Evolutionary conservation across 2,797 vertebrate species (phyloP).

Genomic region (Tenualosa ilisha): DNA sequence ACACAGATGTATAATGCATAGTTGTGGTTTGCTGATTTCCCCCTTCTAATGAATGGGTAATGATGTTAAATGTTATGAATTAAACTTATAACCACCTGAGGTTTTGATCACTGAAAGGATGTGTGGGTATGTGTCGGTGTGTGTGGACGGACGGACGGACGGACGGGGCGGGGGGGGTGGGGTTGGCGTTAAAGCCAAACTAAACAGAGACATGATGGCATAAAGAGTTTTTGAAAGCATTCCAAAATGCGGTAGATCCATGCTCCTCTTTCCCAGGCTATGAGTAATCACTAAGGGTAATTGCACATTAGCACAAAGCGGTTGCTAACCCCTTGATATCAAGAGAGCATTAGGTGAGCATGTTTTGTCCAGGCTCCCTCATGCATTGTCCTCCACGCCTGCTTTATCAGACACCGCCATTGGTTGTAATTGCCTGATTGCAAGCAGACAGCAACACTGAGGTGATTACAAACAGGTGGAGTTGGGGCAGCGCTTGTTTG

Average conservation of each 20-base stretch:
- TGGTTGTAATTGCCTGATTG: background rate
- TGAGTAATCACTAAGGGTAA: background rate
- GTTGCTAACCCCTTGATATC: background rate
- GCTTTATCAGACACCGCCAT: background rate
- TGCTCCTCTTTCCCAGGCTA: background rate
- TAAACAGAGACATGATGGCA: background rate
- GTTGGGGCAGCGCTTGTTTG: background rate
- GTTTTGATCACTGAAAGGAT: background rate
- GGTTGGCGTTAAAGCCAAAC: background rate
- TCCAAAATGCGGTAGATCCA: constrained; percentile 1
- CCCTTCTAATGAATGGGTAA: background rate
- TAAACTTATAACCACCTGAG: constrained; percentile 10
- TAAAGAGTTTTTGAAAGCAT: background rate
- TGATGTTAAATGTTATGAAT: constrained; percentile 25
- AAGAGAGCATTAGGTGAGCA: background rate
- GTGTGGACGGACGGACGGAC: too few species aligned
- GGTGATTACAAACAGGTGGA: constrained; percentile 23
- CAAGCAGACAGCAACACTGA: background rate
- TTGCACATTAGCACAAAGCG: background rate
- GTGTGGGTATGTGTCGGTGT: background rate
- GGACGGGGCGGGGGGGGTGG: too few species aligned
- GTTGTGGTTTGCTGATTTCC: constrained; percentile 6
- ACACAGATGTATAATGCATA: background rate
- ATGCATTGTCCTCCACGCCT: background rate
- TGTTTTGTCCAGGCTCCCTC: background rate